Evolutionary conservation across 2,888 invertebrate genomes (phyloP), one percentile per base, ranked within the genome.

Genomic region (Trissolcus japonicus): DNA sequence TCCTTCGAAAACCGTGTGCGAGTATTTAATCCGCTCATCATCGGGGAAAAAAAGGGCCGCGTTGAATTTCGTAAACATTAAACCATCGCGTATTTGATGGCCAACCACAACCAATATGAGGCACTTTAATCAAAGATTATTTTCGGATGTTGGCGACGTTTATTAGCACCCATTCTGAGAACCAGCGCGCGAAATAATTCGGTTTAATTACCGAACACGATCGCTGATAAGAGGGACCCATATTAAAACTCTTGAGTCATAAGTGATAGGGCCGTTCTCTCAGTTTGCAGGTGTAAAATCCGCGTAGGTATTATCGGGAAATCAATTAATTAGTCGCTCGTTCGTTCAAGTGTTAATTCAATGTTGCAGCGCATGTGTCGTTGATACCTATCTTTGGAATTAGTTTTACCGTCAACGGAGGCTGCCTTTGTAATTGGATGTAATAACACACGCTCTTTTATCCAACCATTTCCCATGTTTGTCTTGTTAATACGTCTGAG

Each of bases 381-480:
- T 71, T 79, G 86, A 87, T 87, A 84, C 56, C 76, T 72, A 87
- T 86, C 86, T 87, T 84, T 40, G 83, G 85, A 86, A 86, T 87
- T 86, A 80, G 81, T 69, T 78, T 56, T 76, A 61, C 54, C 67
- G 25, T 60, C 66, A 65, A 25, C 48, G 55, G 53, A 16, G 67
- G 57, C 69, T 76, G 59, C 60, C 56, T 76, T 75, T 80, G 84
- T 85, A 85, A 86, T 85, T 86, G 83, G 80, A 65, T 67, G 54
- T 76, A 82, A 81, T 83, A 84, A 84, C 79, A 78, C 73, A 62
- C 55, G 60, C 63, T n/a, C n/a, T 62, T 68, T 35, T 67, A 60
- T 67, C 53, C 59, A 53, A 66, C 60, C 68, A 76, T 75, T 75
- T 78, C 69, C 67, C 75, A 65, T 82, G 80, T 83, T 83, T 83